Evolutionary conservation across 2,113 vertebrate genomes (phyloP), one percentile per base, ranked within the genome.

Genomic region (Stictonetta naevosa): DNA sequence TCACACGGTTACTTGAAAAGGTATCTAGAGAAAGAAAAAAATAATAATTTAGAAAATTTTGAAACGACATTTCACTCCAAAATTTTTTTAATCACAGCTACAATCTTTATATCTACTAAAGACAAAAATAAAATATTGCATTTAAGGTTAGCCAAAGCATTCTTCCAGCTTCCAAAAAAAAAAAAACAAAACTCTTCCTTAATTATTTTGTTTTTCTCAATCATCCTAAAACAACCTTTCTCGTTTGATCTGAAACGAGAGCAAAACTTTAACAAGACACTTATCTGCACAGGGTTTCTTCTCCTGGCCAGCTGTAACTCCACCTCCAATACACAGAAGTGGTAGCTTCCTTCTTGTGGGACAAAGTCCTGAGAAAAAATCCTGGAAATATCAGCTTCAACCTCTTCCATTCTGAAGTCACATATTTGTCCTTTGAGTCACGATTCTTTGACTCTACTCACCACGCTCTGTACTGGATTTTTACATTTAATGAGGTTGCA

Each of bases 401-500:
- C 34, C 89, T 87, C 66, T 68, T 75, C 69, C 82, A 0, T 21
- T 83, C 69, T 84, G 12, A 19, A 77, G 53, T 58, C 46, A 79
- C n/a, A 15, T 29, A 33, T 79, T 60, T 84, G 42, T 73, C 76
- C 58, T 69, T 17, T 60, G 36, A 92, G 62, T 64, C 53, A 48
- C 1, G 1, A 84, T 85, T 81, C 52, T 89, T 58, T 89, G 66
- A 87, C 91, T 90, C 53, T 12, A 78, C 77, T 48, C 74, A 67
- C 53, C 77, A 56, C 19, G 10, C 7, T 83, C 81, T 58, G 11
- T 26, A 71, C 88, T 71, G 79, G 64, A 72, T 87, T 95, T 93
- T 89, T 89, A 40, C 40, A 87, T 95, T 77, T 85, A 92, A 95
- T 48, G 66, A 95, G 67, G 60, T 89, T 95, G 71, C 94, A 91